Evolutionary conservation across 2,113 vertebrate genomes (phyloP), one percentile per base, ranked within the genome.

Genomic region (Loxodonta africana): DNA sequence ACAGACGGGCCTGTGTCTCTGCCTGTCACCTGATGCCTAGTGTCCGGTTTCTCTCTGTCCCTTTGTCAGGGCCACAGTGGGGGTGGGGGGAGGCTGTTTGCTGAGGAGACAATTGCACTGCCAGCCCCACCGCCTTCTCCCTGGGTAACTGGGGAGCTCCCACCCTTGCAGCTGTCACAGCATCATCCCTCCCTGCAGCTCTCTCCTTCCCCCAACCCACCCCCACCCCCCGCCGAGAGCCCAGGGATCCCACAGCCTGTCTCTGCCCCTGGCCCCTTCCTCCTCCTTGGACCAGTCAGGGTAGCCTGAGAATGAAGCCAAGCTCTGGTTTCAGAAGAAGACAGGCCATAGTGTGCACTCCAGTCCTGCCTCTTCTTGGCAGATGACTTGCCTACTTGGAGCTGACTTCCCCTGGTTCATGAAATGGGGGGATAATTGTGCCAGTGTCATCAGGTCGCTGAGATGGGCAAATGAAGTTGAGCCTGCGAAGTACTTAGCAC

Each of bases 21-120:
- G 2, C 67, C 83, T 53, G 78, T 94, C 91, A 91, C 86, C 74
- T 46, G 91, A 97, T 63, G n/a, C 93, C 76, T 10, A 5, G 84
- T 88, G 17, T 96, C 8, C 0, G 46, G 10, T 94, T 94, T 97
- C 97, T 95, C 11, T 46, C 7, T 84, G 60, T 73, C 41, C n/a
- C 25, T 95, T 62, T 77, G 73, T 77, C 77, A 67, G 44, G 80
- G 90, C 78, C 25, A 0, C 25, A 0, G 30, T 8, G 63, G 53
- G 3, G 2, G 17, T 33, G 37, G 21, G 46, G 20, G n/a, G 74
- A 63, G 48, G 37, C 63, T n/a, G 17, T 14, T 2, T 23, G 5
- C 57, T 44, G 37, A 74, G 73, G 21, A 74, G 73, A 44, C 37
- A 18, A 4, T 21, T 37, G n/a, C n/a, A 21, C 73, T 44, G 37